Base-by-base conservation (phyloP, 2,113 vertebrate genomes). In the Oreochromis niloticus region DNA sequence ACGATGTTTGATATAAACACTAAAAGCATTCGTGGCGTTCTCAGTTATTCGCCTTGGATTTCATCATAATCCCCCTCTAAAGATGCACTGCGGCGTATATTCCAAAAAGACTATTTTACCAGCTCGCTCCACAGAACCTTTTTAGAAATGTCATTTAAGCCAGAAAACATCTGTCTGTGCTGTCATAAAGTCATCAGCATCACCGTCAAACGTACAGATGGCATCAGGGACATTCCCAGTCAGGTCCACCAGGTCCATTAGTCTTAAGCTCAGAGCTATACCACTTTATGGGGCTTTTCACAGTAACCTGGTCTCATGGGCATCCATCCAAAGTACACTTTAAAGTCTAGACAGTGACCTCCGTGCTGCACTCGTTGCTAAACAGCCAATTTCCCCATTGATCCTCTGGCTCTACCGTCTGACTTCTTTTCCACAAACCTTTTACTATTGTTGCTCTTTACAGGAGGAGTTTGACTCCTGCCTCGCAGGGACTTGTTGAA, bases 321-420 rank as follows among this genome's bases (percentile, higher is more conserved):
- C 82, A 91, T 89, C 90, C 68, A 71, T 90, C 89, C 91, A 93
- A 94, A 94, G 93, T 92, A 94, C 94, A 93, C 91, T 94, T 92
- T 93, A 95, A 88, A 93, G 92, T 94, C 93, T 94, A 94, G 92
- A 95, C 93, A 78, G 86, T 88, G 90, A 91, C 92, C 91, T 87
- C 87, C 46, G 19, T 81, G 73, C 83, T 80, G 59, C 86, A 84
- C 71, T 93, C 82, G 83, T 90, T 91, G 91, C 85, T 93, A 94
- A 92, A 89, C 86, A 85, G 78, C 39, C 88, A 84, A 89, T 91
- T 87, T 91, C 66, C 83, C 59, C 89, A 91, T 90, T 93, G 86
- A 89, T 89, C 93, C 80, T 27, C 43, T 55, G 48, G 66, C 71
- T 79, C 84, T 89, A 85, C 57, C 41, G 63, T 78, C 80, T 52